Conservation (phyloP, 1,140 invertebrate species). For the Drosophila bipectinata region DNA sequence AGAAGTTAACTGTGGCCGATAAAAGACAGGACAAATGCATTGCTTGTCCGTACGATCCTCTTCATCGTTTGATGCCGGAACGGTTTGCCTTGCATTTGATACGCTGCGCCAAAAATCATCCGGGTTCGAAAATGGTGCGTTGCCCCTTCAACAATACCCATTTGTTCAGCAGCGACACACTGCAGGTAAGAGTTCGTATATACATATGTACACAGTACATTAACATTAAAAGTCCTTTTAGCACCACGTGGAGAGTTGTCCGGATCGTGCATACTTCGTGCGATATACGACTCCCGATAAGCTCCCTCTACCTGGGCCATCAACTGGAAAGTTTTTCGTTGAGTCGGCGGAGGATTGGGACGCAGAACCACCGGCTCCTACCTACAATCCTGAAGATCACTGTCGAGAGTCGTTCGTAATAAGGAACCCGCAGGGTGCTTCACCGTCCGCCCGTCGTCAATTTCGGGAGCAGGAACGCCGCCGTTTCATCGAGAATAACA, state of each 20-base stretch:
- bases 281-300: conserved; percentile 12
- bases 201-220: too few species aligned
- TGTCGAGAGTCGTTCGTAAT: conserved; percentile 15
- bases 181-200: background rate
- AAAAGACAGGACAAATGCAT: background rate
- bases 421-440: conserved; percentile 16
- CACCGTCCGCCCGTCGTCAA: conserved; percentile 2
- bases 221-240: too few species aligned
- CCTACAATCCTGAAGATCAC: conserved; percentile 42
- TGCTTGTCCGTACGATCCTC: conserved; percentile 34
- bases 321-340: background rate
- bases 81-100: conserved; percentile 31
- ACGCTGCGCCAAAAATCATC: conserved; percentile 40
- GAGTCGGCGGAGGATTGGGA: conserved; percentile 52
- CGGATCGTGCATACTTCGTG: background rate
- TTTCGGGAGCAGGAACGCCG: conserved; percentile 35
- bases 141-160: conserved; percentile 51
- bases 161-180: background rate
- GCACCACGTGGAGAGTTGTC: conserved; percentile 24
- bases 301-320: background rate
- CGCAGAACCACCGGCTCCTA: conserved; percentile 22
- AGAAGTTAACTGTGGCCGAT: background rate
- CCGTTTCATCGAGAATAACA: conserved; percentile 8
- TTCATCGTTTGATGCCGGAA: conserved; percentile 18
- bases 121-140: conserved; percentile 5